Conservation (phyloP, 2,797 vertebrate species). For the Melanotaenia maccullochi region DNA sequence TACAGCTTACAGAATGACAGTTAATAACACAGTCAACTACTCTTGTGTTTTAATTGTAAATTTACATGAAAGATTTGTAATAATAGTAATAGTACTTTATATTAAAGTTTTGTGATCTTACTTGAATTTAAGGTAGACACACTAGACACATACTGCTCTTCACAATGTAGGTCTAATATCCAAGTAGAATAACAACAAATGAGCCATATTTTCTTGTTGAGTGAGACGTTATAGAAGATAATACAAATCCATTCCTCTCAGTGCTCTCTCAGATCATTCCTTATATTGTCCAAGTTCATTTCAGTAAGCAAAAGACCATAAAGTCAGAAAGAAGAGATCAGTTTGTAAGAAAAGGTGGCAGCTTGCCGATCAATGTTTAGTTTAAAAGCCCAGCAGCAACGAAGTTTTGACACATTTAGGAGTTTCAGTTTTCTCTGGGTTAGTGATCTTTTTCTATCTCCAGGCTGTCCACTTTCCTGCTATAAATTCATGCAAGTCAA, state of each 20-base stretch:
- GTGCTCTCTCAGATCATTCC: constrained; percentile 3
- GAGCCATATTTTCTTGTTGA: not conserved
- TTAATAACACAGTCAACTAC: not conserved
- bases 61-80: not conserved
- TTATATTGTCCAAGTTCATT: constrained; percentile 6
- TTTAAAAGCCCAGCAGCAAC: constrained; percentile 36
- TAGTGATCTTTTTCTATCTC: constrained; percentile 12
- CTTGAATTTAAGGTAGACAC: not conserved
- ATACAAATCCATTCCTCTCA: not conserved
- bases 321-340: constrained; percentile 22
- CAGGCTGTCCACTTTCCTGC: constrained; percentile 13
- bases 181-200: constrained; percentile 3
- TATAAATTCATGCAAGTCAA: constrained; percentile 37
- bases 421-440: constrained; percentile 3
- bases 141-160: not conserved
- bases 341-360: constrained; percentile 28
- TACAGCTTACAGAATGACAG: not conserved
- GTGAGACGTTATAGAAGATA: constrained; percentile 13
- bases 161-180: constrained; percentile 17
- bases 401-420: constrained; percentile 30
- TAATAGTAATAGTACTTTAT: no score
- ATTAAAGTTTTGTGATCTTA: not conserved
- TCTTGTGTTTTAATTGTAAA: not conserved
- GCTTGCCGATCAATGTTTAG: constrained; percentile 27
- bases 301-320: constrained; percentile 19